Evolutionary conservation across 1,140 invertebrate genomes (phyloP).

Genomic region (Chymomyza costata): DNA sequence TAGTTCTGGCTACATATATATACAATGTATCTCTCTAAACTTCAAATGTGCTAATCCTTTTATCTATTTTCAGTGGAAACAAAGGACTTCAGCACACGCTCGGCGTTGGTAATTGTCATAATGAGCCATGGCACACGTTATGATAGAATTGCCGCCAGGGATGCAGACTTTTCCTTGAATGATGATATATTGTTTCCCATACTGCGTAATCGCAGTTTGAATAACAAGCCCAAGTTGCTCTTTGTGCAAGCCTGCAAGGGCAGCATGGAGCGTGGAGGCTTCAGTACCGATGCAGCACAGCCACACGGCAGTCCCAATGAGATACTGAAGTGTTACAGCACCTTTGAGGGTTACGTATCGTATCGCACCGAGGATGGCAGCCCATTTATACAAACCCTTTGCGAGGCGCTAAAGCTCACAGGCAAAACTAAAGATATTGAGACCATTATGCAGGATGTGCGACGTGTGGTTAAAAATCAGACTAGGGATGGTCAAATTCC

Average conservation of each 20-base stretch:
- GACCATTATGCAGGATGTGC: constrained; percentile 41
- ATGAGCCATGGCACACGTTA: constrained; percentile 45
- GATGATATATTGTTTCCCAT: constrained; percentile 61
- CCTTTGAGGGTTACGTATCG: constrained; percentile 66
- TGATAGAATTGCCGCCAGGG: constrained; percentile 53
- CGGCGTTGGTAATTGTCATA: constrained; percentile 46
- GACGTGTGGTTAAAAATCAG: constrained; percentile 36
- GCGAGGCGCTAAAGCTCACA: constrained; percentile 35
- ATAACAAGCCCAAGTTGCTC: constrained; percentile 61
- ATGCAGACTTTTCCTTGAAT: constrained; percentile 57
- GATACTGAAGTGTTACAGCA: constrained; percentile 71
- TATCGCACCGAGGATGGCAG: constrained; percentile 59
- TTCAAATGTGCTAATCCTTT: no score
- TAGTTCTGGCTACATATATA: no score
- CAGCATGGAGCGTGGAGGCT: constrained; percentile 30
- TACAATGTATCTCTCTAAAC: not conserved
- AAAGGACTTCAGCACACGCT: constrained; percentile 47
- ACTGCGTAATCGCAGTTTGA: constrained; percentile 48
- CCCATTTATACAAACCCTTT: constrained; percentile 61
- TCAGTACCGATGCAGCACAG: constrained; percentile 48
- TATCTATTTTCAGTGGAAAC: constrained; percentile 40
- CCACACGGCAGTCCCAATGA: constrained; percentile 51
- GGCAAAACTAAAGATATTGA: constrained; percentile 47
- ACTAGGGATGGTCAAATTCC: constrained; percentile 61
- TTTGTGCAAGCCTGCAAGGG: constrained; percentile 70